These are phyloP conservation scores for Ceraclea dissimilis DNA, from an alignment of 2,888 invertebrate species.

Conservation along the genomic window DNA sequence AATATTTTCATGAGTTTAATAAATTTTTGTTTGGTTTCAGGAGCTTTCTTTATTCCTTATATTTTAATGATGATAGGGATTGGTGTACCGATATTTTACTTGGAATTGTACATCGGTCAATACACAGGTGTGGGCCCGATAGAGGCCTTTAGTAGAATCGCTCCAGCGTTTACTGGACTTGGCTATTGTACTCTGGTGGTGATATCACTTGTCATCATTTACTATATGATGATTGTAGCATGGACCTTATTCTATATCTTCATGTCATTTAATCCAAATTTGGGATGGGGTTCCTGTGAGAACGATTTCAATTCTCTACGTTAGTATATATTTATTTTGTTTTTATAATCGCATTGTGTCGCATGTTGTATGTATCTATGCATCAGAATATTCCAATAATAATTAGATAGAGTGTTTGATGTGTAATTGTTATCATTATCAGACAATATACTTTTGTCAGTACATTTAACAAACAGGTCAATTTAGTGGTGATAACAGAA, in stretches of 20 bases:
- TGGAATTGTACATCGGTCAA: constrained; percentile 74
- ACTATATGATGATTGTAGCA: constrained; percentile 73
- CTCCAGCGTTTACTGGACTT: constrained; percentile 54
- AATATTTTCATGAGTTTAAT: too few species aligned
- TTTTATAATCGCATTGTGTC: too few species aligned
- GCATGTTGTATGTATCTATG: too few species aligned
- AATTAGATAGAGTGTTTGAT: too few species aligned
- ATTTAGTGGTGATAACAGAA: too few species aligned
- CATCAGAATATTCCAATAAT: too few species aligned
- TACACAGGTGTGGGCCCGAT: constrained; percentile 68
- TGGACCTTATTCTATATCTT: constrained; percentile 72
- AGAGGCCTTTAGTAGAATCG: constrained; percentile 52
- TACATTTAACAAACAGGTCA: too few species aligned
- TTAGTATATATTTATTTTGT: too few species aligned
- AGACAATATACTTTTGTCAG: too few species aligned
- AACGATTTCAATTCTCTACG: constrained; percentile 53
- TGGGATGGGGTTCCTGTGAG: constrained; percentile 64
- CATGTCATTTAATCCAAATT: constrained; percentile 54
- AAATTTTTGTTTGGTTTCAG: constrained; percentile 39
- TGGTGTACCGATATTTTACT: constrained; percentile 71
- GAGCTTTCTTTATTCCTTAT: constrained; percentile 70
- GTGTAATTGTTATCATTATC: too few species aligned
- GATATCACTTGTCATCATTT: constrained; percentile 63
- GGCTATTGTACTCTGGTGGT: constrained; percentile 64
- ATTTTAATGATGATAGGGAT: constrained; percentile 65